A percentile compares a stretch with the other conserved stretches of the same genome.
These are phyloP conservation scores for Darevskia nairensis DNA, from an alignment of 2,797 vertebrate genomes.

Conservation along the genomic window DNA sequence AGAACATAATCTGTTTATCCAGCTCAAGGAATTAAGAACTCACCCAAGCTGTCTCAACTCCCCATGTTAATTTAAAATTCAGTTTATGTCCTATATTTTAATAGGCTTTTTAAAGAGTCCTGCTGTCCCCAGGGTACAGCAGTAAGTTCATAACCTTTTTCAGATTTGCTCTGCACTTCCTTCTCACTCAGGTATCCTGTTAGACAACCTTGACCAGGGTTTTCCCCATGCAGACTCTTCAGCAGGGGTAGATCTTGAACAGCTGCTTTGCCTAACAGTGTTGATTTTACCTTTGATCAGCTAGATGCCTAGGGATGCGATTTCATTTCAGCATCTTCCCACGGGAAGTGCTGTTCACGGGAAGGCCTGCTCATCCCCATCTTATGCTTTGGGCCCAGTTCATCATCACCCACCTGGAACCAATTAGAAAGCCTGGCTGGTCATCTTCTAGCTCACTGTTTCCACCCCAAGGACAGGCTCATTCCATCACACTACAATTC, in stretches of 20 bases:
- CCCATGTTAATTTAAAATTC: not conserved
- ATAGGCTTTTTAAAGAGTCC: not conserved
- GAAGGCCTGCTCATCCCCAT: not conserved
- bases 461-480: not conserved
- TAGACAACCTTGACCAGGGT: not conserved
- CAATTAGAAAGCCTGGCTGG: not conserved
- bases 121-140: not conserved
- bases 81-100: not conserved
- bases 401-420: constrained; percentile 16
- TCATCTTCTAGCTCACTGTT: not conserved
- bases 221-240: not conserved
- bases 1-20: not conserved
- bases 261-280: constrained; percentile 6
- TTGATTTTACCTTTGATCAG: not conserved
- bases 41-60: not conserved
- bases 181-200: not conserved
- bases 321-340: not conserved
- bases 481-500: not conserved
- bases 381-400: constrained; percentile 2
- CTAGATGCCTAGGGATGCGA: not conserved
- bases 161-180: not conserved
- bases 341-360: not conserved
- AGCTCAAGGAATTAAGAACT: not conserved
- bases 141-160: not conserved
- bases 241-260: not conserved